These are phyloP conservation scores for Lepidurus apus DNA, from an alignment of 1,140 invertebrate species.

Conservation along the genomic window DNA sequence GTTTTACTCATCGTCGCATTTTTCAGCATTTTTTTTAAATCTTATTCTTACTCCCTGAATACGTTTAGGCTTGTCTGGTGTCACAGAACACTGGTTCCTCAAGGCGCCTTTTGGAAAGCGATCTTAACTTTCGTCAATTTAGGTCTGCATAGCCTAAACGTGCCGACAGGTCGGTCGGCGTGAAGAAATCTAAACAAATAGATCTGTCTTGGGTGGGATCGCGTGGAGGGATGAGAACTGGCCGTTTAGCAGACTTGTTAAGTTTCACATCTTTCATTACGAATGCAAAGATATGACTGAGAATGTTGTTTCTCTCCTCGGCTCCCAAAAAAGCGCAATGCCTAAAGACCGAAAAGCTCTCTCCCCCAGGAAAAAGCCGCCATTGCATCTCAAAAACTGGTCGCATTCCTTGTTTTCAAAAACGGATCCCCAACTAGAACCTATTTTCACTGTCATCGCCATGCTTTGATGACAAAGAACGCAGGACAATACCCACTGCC, in stretches of 20 bases:
- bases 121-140: neutral
- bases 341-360: neutral
- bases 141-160: constrained; percentile 3
- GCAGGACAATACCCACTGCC: neutral
- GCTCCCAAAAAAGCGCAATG: neutral
- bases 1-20: too few species aligned
- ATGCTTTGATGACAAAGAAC: neutral
- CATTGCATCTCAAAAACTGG: neutral
- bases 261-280: neutral
- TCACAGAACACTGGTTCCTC: neutral
- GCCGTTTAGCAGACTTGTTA: constrained; percentile 4
- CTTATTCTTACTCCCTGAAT: too few species aligned
- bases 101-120: constrained; percentile 3
- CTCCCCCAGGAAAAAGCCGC: neutral
- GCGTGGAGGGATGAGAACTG: neutral
- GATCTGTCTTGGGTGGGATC: constrained; percentile 3
- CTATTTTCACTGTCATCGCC: neutral
- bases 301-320: neutral
- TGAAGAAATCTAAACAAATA: constrained; percentile 20
- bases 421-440: neutral
- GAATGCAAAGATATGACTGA: neutral
- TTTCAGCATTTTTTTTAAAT: too few species aligned
- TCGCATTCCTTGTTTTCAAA: neutral
- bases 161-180: neutral
- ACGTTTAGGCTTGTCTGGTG: too few species aligned